phyloP scores from a whole-genome alignment of 2,797 vertebrate species.

The Crenichthys baileyi region DNA sequence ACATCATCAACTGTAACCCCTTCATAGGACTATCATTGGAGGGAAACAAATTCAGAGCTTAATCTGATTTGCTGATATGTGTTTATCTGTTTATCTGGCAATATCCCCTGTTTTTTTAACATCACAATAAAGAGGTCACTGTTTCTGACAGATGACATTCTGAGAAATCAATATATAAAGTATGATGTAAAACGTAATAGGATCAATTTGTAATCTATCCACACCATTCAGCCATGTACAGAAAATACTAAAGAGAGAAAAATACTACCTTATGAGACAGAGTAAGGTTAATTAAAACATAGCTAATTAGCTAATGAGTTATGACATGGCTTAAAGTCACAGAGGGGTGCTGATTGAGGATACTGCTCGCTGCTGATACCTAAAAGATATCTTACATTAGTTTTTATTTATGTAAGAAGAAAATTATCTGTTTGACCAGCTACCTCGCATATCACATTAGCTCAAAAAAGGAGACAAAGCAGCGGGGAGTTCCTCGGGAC shows the following conservation, averaged over 20 bases:
- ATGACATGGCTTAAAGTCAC: slow-evolving; percentile 54
- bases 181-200: too few relatives aligned
- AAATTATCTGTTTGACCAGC: slow-evolving; percentile 55
- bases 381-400: slow-evolving; percentile 43
- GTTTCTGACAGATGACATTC: too few relatives aligned
- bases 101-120: too few relatives aligned
- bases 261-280: neutral
- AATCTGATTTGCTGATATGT: too few relatives aligned
- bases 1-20: too few relatives aligned
- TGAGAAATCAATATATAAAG: too few relatives aligned
- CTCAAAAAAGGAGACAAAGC: slow-evolving; percentile 30
- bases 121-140: too few relatives aligned
- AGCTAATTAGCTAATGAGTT: slow-evolving; percentile 65
- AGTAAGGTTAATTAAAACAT: neutral
- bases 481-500: slow-evolving; percentile 50
- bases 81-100: too few relatives aligned
- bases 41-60: too few relatives aligned
- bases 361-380: slow-evolving; percentile 50
- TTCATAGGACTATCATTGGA: too few relatives aligned
- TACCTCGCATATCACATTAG: slow-evolving; percentile 55
- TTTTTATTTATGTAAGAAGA: slow-evolving; percentile 45
- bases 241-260: neutral
- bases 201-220: too few relatives aligned
- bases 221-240: too few relatives aligned
- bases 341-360: slow-evolving; percentile 56